Evolutionary conservation across 23 tunicate genomes (phyloP).

Genomic region (Halocynthia aurantium): DNA sequence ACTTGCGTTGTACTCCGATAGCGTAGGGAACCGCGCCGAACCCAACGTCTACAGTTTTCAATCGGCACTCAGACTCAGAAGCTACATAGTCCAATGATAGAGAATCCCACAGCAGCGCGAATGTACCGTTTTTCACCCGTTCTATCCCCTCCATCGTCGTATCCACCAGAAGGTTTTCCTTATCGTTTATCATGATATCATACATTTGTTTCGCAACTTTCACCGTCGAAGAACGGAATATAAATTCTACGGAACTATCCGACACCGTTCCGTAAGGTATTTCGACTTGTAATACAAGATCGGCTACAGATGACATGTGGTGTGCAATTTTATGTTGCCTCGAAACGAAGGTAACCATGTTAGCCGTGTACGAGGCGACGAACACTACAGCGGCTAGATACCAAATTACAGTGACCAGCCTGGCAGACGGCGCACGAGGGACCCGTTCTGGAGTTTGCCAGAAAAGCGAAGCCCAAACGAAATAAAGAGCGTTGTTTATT

Average conservation of each 20-base stretch:
- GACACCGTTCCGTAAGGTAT: constrained; percentile 67
- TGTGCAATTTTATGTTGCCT: not conserved
- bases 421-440: constrained; percentile 75
- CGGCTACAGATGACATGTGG: constrained; percentile 26
- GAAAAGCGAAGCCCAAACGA: constrained; percentile 92
- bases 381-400: constrained; percentile 79
- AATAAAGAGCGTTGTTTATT: constrained; percentile 73
- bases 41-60: constrained; percentile 53
- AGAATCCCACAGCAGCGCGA: constrained; percentile 80
- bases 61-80: constrained; percentile 29
- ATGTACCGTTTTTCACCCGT: constrained; percentile 33
- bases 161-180: constrained; percentile 28
- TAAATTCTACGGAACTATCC: constrained; percentile 62
- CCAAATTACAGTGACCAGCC: constrained; percentile 68
- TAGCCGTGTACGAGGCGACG: constrained; percentile 86
- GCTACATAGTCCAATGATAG: constrained; percentile 52
- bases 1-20: constrained; percentile 38
- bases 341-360: constrained; percentile 71
- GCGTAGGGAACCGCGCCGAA: constrained; percentile 74
- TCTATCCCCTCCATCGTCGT: constrained; percentile 31
- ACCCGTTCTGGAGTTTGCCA: constrained; percentile 96
- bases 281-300: constrained; percentile 46
- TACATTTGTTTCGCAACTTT: constrained; percentile 24
- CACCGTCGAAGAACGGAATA: constrained; percentile 32
- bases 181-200: constrained; percentile 14